These are phyloP conservation scores for Fopius arisanus DNA, from an alignment of 1,140 invertebrate genomes.

Conservation along the genomic window DNA sequence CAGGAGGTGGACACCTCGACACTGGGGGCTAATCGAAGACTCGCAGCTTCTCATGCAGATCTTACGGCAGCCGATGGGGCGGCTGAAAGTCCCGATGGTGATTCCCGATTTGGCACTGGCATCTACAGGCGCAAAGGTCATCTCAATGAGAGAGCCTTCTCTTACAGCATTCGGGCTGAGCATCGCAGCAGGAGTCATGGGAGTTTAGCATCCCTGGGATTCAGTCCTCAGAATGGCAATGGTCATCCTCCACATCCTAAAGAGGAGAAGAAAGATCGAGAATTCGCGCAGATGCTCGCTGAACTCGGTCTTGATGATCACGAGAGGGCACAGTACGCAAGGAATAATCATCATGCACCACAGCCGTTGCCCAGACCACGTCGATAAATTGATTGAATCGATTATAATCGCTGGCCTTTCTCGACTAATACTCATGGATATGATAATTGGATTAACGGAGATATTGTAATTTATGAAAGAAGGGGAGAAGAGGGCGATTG, in stretches of 20 bases:
- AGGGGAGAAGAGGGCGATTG: neutral
- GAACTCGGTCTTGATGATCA: conserved; percentile 83
- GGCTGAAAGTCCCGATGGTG: conserved; percentile 69
- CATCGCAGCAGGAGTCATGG: conserved; percentile 90
- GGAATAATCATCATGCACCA: conserved; percentile 44
- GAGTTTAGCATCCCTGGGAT: conserved; percentile 81
- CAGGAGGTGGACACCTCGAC: conserved; percentile 61
- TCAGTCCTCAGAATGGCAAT: conserved; percentile 56
- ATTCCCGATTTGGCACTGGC: conserved; percentile 84
- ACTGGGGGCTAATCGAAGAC: conserved; percentile 51
- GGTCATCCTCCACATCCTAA: conserved; percentile 58
- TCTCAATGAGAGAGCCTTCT: conserved; percentile 91
- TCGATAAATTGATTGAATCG: conserved; percentile 43
- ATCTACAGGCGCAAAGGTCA: conserved; percentile 91
- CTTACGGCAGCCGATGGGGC: conserved; percentile 41
- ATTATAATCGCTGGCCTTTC: neutral
- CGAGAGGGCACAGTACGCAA: conserved; percentile 68
- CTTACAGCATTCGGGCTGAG: conserved; percentile 92
- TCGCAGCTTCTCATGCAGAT: conserved; percentile 57
- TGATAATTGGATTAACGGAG: conserved; percentile 5
- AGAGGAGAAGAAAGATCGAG: conserved; percentile 87
- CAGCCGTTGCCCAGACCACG: conserved; percentile 59
- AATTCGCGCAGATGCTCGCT: conserved; percentile 90
- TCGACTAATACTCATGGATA: neutral
- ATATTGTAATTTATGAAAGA: neutral